Evolutionary conservation across 2,888 invertebrate genomes (phyloP).

Genomic region (Cyclophora albipunctata): DNA sequence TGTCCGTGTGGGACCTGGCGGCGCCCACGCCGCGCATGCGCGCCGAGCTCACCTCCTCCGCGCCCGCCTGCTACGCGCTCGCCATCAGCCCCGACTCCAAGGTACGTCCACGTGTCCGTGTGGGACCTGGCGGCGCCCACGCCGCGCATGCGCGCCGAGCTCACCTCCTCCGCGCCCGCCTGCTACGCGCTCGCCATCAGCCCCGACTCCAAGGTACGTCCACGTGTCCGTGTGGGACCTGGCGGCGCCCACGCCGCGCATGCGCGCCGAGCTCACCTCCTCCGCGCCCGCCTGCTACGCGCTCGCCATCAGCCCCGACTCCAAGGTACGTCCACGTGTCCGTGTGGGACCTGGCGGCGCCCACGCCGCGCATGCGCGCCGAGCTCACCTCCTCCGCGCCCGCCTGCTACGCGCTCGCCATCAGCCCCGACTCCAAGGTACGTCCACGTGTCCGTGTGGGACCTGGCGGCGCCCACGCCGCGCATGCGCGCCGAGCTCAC

Average conservation of each 20-base stretch:
- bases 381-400: slow-evolving; percentile 94
- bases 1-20: slow-evolving; percentile 95
- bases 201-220: slow-evolving; percentile 89
- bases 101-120: slow-evolving; percentile 85
- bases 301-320: slow-evolving; percentile 96
- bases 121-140: slow-evolving; percentile 94
- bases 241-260: slow-evolving; percentile 88
- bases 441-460: slow-evolving; percentile 91
- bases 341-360: slow-evolving; percentile 93
- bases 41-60: slow-evolving; percentile 91
- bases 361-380: slow-evolving; percentile 93
- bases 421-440: slow-evolving; percentile 96
- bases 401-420: slow-evolving; percentile 98
- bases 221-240: slow-evolving; percentile 96
- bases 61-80: slow-evolving; percentile 98
- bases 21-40: slow-evolving; percentile 94
- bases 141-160: slow-evolving; percentile 93
- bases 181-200: slow-evolving; percentile 98
- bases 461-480: slow-evolving; percentile 90
- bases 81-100: slow-evolving; percentile 98
- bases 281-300: slow-evolving; percentile 98
- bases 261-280: slow-evolving; percentile 92
- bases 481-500: slow-evolving; percentile 93
- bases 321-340: slow-evolving; percentile 87
- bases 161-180: slow-evolving; percentile 93